Evolutionary conservation across 2,797 vertebrate genomes (phyloP).

Genomic region (Hybognathus amarus): DNA sequence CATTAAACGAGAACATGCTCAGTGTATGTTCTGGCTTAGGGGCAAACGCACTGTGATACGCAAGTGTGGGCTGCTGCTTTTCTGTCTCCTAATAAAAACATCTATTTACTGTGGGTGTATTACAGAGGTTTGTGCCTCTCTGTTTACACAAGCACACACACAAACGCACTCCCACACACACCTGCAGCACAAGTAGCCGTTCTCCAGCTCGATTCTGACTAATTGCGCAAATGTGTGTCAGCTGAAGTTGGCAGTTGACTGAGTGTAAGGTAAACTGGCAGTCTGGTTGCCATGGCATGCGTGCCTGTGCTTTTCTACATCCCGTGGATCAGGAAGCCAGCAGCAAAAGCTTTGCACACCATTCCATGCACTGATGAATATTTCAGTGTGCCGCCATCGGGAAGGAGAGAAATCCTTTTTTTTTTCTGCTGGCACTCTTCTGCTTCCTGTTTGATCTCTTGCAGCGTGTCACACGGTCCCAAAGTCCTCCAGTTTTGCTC

Average conservation of each 20-base stretch:
- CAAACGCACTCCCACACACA: conserved; percentile 9
- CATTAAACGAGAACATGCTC: conserved; percentile 68
- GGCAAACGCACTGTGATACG: conserved; percentile 56
- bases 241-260: conserved; percentile 36
- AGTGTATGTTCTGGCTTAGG: conserved; percentile 62
- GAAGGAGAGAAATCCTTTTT: conserved; percentile 55
- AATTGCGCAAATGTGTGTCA: conserved; percentile 41
- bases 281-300: conserved; percentile 3
- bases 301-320: conserved; percentile 1
- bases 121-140: conserved; percentile 34
- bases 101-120: conserved; percentile 38
- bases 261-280: conserved; percentile 31
- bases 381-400: conserved; percentile 64
- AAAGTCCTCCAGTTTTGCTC: conserved; percentile 66
- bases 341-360: conserved; percentile 66
- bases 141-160: conserved; percentile 7
- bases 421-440: conserved; percentile 58
- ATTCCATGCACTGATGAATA: conserved; percentile 71
- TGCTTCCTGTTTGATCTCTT: conserved; percentile 64
- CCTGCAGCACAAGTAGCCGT: conserved; percentile 26
- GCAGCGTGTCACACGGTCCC: conserved; percentile 65
- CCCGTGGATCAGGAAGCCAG: conserved; percentile 47
- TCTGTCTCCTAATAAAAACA: conserved; percentile 40
- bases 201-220: conserved; percentile 20
- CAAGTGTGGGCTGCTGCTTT: conserved; percentile 54